Percentiles rank a stretch among this genome's conserved stretches.
phyloP scores from a whole-genome alignment of 2,888 invertebrate species.

The Crioceris asparagi region DNA sequence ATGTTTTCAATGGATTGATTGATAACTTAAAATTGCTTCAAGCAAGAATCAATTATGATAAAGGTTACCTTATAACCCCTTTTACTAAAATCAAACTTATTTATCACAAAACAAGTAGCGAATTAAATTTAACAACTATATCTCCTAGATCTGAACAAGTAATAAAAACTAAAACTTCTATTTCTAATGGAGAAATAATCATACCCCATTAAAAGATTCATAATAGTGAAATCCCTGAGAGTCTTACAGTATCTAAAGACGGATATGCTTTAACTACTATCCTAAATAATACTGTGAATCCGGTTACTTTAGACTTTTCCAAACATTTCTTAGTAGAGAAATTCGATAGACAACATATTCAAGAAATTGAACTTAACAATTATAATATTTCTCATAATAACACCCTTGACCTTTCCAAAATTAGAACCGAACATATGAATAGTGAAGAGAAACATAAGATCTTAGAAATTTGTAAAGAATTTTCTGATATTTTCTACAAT shows the following conservation, averaged over 20 bases:
- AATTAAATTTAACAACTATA: no score
- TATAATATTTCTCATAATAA: neutral
- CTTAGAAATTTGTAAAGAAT: neutral
- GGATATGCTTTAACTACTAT: neutral
- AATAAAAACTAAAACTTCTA: slow-evolving; percentile 7
- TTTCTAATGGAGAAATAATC: neutral
- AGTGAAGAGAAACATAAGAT: slow-evolving; percentile 4
- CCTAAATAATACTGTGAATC: neutral
- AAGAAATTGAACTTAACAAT: neutral
- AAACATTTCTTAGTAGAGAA: slow-evolving; percentile 1
- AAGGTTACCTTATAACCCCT: no score
- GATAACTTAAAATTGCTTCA: neutral
- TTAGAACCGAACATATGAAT: slow-evolving; percentile 4
- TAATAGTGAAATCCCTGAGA: slow-evolving; percentile 9
- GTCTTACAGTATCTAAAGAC: slow-evolving; percentile 4
- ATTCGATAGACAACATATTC: neutral
- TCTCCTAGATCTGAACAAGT: slow-evolving; percentile 8
- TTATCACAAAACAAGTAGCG: no score
- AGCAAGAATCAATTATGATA: no score
- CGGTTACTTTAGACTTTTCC: neutral
- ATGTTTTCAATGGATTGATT: neutral
- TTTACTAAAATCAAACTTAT: no score
- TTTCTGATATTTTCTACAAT: slow-evolving; percentile 1
- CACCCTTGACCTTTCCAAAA: neutral
- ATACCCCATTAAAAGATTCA: slow-evolving; percentile 5